These are phyloP conservation scores for Proteles cristata DNA, from an alignment of 2,113 vertebrate species.

Conservation along the genomic window DNA sequence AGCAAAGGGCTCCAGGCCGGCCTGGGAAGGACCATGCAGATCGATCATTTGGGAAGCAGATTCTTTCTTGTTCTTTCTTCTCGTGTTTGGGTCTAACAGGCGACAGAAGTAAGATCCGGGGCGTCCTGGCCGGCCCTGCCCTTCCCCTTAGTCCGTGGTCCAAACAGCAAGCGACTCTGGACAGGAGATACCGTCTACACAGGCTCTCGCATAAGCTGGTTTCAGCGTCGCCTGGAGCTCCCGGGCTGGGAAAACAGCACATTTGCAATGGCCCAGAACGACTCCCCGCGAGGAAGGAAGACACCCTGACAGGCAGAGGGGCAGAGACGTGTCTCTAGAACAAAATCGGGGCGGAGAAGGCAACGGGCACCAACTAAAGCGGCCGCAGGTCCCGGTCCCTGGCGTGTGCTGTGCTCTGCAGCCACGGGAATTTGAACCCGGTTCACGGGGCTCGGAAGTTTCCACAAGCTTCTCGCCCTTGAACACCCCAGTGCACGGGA, in stretches of 20 bases:
- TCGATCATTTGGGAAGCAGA: no score
- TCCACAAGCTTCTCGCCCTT: not conserved
- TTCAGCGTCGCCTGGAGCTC: not conserved
- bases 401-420: no score
- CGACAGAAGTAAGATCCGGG: not conserved
- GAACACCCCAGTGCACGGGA: accelerated
- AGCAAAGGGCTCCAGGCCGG: no score
- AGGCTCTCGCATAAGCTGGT: not conserved
- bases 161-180: not conserved
- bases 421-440: not conserved
- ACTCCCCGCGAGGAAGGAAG: not conserved
- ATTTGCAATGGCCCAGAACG: no score
- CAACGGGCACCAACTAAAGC: no score
- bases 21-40: no score
- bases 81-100: no score
- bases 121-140: accelerated
- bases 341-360: not conserved
- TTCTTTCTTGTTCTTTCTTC: no score
- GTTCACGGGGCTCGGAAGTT: not conserved
- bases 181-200: not conserved
- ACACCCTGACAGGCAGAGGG: not conserved
- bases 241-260: no score
- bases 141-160: not conserved
- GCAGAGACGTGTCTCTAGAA: not conserved
- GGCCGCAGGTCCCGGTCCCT: accelerated